These are phyloP conservation scores for Corythoichthys intestinalis DNA, from an alignment of 2,113 vertebrate species.

Conservation along the genomic window DNA sequence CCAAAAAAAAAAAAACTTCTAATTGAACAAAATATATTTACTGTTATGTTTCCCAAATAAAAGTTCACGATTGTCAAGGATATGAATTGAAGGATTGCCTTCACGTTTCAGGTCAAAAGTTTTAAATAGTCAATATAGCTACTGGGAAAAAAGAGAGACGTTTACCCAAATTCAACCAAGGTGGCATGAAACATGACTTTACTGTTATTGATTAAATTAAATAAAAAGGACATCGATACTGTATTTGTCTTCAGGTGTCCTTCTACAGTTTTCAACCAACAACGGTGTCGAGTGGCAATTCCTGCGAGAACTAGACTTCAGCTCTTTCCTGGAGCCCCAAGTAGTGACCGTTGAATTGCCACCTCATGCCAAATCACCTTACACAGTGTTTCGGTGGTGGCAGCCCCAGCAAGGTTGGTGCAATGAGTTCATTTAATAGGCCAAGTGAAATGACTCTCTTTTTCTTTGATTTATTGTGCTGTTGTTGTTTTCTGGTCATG, in stretches of 20 bases:
- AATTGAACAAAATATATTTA: too few species aligned
- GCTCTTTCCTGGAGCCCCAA: slow-evolving; percentile 91
- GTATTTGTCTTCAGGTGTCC: slow-evolving; percentile 73
- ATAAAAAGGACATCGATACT: not conserved
- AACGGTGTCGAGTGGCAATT: slow-evolving; percentile 92
- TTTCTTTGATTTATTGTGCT: not conserved
- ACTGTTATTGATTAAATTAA: too few species aligned
- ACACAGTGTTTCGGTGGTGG: slow-evolving; percentile 96
- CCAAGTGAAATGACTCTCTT: not conserved
- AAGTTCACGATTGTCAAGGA: too few species aligned
- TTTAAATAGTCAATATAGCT: too few species aligned
- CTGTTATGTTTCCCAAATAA: too few species aligned
- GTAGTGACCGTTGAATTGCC: slow-evolving; percentile 92
- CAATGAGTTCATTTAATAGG: too few species aligned
- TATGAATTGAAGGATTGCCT: too few species aligned
- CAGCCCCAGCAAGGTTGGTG: slow-evolving; percentile 88
- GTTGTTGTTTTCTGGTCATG: not conserved
- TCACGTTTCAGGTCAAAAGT: too few species aligned
- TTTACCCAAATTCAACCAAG: too few species aligned
- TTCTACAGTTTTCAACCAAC: slow-evolving; percentile 93
- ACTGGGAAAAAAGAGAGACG: too few species aligned
- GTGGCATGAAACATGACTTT: too few species aligned
- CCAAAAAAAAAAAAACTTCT: too few species aligned
- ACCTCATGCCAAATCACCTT: slow-evolving; percentile 82
- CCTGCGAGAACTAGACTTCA: slow-evolving; percentile 89